A percentile compares a stretch with the other conserved stretches of the same genome.
Evolutionary conservation across 2,113 vertebrate genomes (phyloP).

Genomic region (Clinocottus analis): DNA sequence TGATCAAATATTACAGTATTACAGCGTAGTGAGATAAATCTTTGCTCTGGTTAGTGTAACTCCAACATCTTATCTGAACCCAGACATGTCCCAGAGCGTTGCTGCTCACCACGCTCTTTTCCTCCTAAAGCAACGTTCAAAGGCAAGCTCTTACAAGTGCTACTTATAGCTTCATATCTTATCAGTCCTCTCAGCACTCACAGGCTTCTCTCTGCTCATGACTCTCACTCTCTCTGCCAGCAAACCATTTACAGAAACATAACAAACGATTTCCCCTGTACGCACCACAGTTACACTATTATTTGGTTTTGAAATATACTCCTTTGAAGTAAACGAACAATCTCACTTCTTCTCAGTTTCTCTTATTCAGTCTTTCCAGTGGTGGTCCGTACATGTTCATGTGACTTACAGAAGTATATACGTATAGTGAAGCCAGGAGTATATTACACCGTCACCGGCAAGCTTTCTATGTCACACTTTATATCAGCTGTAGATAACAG

Average conservation of each 20-base stretch:
- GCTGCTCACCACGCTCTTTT: constrained; percentile 54
- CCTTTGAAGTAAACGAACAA: neutral
- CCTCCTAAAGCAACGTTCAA: constrained; percentile 48
- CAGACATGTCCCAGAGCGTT: constrained; percentile 58
- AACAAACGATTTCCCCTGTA: too few relatives aligned
- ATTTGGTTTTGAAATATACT: neutral
- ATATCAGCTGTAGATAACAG: constrained; percentile 47
- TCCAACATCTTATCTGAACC: constrained; percentile 22
- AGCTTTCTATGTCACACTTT: constrained; percentile 42
- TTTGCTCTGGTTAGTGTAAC: constrained; percentile 12
- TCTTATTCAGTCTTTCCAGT: neutral
- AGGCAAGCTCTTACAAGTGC: constrained; percentile 36
- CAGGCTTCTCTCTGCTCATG: constrained; percentile 12
- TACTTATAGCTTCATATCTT: constrained; percentile 74
- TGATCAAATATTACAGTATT: too few relatives aligned
- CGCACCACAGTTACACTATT: neutral
- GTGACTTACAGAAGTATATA: constrained; percentile 24
- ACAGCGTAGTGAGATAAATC: neutral
- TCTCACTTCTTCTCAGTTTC: neutral
- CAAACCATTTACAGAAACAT: neutral
- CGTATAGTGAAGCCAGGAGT: constrained; percentile 20
- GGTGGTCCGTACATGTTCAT: neutral
- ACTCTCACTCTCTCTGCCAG: neutral
- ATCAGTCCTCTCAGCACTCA: constrained; percentile 65
- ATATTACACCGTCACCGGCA: constrained; percentile 13